Conservation (phyloP, 2,888 invertebrate genomes). For the Phaonia tiefii region DNA sequence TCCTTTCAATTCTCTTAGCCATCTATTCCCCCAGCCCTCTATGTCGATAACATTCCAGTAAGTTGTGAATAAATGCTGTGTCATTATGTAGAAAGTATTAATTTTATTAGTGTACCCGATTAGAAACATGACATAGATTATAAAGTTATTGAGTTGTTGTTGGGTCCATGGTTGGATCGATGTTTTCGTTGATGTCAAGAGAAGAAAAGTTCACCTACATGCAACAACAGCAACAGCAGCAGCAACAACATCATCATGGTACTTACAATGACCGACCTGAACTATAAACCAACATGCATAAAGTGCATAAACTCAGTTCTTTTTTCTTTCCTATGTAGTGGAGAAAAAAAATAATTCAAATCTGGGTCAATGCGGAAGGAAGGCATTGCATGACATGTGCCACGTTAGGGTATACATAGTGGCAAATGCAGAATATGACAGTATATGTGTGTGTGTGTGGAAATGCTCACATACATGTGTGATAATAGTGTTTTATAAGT, state of each 20-base stretch:
- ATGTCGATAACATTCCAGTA: too few species aligned
- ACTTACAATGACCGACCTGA: constrained; percentile 65
- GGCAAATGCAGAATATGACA: constrained; percentile 44
- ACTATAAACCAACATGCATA: constrained; percentile 61
- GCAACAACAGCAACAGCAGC: constrained; percentile 29
- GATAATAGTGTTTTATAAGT: constrained; percentile 5
- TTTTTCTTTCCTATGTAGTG: constrained; percentile 3
- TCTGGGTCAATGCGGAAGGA: constrained; percentile 68
- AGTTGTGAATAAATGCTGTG: too few species aligned
- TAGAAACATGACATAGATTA: neutral
- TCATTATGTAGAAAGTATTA: neutral
- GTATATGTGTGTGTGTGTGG: constrained; percentile 11
- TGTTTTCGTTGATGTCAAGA: neutral
- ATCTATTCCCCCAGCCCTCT: too few species aligned
- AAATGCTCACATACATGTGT: constrained; percentile 38
- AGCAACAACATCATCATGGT: constrained; percentile 33
- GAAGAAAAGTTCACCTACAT: constrained; percentile 60
- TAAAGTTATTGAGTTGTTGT: neutral
- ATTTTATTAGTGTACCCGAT: constrained; percentile 2
- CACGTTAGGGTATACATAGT: constrained; percentile 47
- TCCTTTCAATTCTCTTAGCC: too few species aligned
- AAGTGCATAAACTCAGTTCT: constrained; percentile 46
- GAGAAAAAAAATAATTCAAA: constrained; percentile 23
- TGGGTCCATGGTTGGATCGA: neutral
- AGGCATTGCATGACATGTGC: constrained; percentile 68